Base-by-base conservation (phyloP, 2,888 invertebrate species). In the Drosophila setosimentum region DNA sequence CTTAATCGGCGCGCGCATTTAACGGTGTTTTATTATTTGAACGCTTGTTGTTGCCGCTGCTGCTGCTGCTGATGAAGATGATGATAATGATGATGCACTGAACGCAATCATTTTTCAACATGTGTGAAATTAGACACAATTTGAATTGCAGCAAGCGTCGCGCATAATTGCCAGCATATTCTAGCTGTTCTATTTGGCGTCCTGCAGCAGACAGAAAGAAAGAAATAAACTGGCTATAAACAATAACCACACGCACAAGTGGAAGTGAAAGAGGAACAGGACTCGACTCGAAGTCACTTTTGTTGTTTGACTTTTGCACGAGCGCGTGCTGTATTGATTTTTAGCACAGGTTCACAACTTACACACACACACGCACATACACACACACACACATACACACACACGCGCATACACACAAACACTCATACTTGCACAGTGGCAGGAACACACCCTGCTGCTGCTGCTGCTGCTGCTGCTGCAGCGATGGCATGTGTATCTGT, bases 281-380 rank as follows among this genome's bases (percentile, higher is more conserved):
- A 75, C 66, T 42, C 45, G 40, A n/a, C 55, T 32, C 45, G 40
- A n/a, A 48, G 50, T 65, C 72, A 24, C 51, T 78, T 45, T 65
- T 76, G 68, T 72, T 68, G 57, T 72, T 76, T 78, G 74, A 75
- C 64, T 78, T 78, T 72, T 63, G 64, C 67, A 74, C 77, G 61
- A 45, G 16, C 67, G 71, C 64, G 50, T 70, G 69, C 66, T 61
- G 69, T 79, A 79, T 79, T 78, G 78, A 78, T 79, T 79, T 78
- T 76, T 79, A 70, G 73, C 76, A 73, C 76, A 79, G 76, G 73
- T 71, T 77, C 68, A 77, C 53, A 68, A 16, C 27, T 55, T 37
- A 30, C 60, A 66, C 63, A 58, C 30, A 64, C 68, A 27, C 30
- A n/a, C 32, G 50, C 42, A 21, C 35, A 13, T 53, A 21, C 63